Percentiles rank a stretch among this genome's conserved stretches.
These are phyloP conservation scores for Omphaloscelis lunosa DNA, from an alignment of 2,888 invertebrate species.

Conservation along the genomic window DNA sequence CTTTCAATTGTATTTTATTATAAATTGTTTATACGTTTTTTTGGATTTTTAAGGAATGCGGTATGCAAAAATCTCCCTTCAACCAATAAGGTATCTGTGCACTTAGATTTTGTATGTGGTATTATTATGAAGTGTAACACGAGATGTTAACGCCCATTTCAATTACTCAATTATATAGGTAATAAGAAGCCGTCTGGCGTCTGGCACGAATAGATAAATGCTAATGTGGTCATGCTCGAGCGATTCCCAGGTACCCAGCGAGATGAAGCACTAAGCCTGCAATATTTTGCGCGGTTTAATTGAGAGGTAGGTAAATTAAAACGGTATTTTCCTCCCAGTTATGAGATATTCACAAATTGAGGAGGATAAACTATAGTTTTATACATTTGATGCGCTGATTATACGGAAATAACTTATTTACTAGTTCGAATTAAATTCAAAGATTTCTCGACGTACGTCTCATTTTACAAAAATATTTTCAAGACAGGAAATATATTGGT, in stretches of 20 bases:
- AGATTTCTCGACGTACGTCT: background rate
- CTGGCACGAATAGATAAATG: slow-evolving; percentile 73
- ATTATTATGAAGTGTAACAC: slow-evolving; percentile 48
- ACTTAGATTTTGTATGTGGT: slow-evolving; percentile 19
- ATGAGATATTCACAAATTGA: slow-evolving; percentile 46
- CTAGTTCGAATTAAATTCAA: slow-evolving; percentile 1
- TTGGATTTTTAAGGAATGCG: no score
- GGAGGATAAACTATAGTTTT: slow-evolving; percentile 47
- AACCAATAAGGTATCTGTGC: background rate
- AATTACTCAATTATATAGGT: slow-evolving; percentile 72
- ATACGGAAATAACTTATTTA: background rate
- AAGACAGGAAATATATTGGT: slow-evolving; percentile 1
- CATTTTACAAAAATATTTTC: background rate
- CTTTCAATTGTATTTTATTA: background rate
- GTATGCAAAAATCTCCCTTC: background rate
- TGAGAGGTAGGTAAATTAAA: slow-evolving; percentile 42
- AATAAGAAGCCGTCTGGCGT: slow-evolving; percentile 71
- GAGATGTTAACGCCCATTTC: slow-evolving; percentile 65
- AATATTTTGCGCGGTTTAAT: slow-evolving; percentile 55
- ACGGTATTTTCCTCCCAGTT: slow-evolving; percentile 52
- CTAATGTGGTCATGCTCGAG: slow-evolving; percentile 76
- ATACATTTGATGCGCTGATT: slow-evolving; percentile 32
- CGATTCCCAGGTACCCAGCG: slow-evolving; percentile 59
- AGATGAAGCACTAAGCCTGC: slow-evolving; percentile 60
- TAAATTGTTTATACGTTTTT: background rate